Base-by-base conservation (phyloP, 2,888 invertebrate genomes). In the Gnatocerus cornutus region DNA sequence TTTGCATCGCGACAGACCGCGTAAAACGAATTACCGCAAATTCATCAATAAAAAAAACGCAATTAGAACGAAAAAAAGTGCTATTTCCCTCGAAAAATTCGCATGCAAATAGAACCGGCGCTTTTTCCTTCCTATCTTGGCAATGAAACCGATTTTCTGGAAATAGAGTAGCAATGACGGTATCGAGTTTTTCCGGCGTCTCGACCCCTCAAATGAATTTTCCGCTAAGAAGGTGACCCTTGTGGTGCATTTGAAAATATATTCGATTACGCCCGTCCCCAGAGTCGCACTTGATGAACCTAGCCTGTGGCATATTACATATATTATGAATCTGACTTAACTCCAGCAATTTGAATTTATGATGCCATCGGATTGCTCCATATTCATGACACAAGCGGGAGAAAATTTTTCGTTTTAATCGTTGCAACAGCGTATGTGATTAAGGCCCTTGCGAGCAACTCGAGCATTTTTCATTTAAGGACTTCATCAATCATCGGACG, bases 271-370 rank as follows among this genome's bases (percentile, higher is more conserved):
- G 55, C 30, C 52, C 62, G 68, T 58, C 63, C 27, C 6, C 68
- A 63, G 68, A 62, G 30, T 4, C 16, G 59, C 64, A 71, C 59
- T 65, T 73, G 72, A 66, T 61, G 71, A 73, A 66, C 63, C 45
- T 55, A n/a, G 59, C 72, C 68, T 27, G 45, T 61, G 65, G 71
- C 63, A 29, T 66, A 65, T 63, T 70, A 72, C 66, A 71, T 71
- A 69, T 61, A 71, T 71, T 70, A 72, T 70, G 64, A 72, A 65
- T 48, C 64, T 55, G 68, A 70, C 63, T 67, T 65, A 58, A 69
- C 66, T 72, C 30, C 66, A 61, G 61, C 72, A 72, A 72, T 72
- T 72, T 72, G 72, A 72, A 72, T 72, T 72, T 72, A 67, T 70
- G 72, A 72, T 70, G 67, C 63, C 46, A 65, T 43, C 37, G 41